Percentiles rank a stretch among this genome's conserved stretches.
phyloP scores from a whole-genome alignment of 2,113 vertebrate genomes.

The Chauna torquata region DNA sequence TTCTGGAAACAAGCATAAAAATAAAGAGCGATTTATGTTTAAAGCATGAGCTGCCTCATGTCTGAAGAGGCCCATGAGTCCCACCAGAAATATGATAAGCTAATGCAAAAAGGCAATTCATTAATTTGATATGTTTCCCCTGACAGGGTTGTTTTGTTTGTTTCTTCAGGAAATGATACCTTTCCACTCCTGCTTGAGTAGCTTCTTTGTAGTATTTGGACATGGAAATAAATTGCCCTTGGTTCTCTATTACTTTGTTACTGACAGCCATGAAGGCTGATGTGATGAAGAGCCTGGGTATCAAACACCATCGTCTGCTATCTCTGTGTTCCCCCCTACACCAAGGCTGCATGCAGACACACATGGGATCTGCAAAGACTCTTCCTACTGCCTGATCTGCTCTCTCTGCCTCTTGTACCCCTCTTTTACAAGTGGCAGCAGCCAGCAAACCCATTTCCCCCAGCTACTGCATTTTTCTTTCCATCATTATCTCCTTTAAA shows the following conservation, averaged over 20 bases:
- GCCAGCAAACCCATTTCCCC: neutral
- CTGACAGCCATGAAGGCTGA: fast-evolving
- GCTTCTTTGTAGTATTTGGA: neutral
- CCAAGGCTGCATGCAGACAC: neutral
- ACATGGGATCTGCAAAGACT: neutral
- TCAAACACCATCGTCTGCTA: neutral
- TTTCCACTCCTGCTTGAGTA: neutral
- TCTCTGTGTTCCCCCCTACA: fast-evolving
- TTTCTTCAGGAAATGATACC: neutral
- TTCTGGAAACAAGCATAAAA: neutral
- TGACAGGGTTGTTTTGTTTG: neutral
- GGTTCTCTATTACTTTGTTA: neutral
- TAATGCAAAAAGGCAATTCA: neutral
- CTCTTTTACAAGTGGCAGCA: neutral
- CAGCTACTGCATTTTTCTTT: neutral
- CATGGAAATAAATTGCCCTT: neutral
- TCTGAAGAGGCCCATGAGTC: neutral
- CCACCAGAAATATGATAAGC: neutral
- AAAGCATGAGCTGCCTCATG: neutral
- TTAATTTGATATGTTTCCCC: neutral
- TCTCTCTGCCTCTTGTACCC: neutral
- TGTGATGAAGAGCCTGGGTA: neutral
- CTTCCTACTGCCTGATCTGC: fast-evolving
- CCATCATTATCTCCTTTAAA: conserved; percentile 19
- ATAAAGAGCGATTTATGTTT: neutral